Conservation (phyloP, 2,888 invertebrate species). For the Bellardia bayeri region DNA sequence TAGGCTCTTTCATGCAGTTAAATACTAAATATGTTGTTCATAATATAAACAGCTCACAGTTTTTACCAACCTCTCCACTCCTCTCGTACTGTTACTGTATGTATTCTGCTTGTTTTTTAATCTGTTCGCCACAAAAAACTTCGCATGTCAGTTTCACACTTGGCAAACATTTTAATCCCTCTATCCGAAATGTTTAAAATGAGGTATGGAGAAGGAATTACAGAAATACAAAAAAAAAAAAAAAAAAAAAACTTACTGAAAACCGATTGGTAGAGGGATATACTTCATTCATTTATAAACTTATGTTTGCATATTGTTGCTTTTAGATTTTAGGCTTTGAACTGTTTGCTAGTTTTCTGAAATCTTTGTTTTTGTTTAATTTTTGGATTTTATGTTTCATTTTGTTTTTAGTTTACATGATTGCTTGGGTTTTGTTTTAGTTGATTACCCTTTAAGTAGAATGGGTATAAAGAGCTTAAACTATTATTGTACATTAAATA, state of each 20-base stretch:
- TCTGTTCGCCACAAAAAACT: conserved; percentile 36
- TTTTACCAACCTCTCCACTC: background rate
- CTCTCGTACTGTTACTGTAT: conserved; percentile 9
- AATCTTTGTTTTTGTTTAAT: conserved; percentile 8
- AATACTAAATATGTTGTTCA: conserved; percentile 59
- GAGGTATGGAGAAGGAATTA: background rate
- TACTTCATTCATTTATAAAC: conserved; percentile 20
- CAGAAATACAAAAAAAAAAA: background rate
- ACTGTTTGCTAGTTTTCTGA: conserved; percentile 27
- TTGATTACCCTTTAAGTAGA: conserved; percentile 65
- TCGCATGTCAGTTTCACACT: conserved; percentile 75
- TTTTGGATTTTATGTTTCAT: conserved; percentile 6
- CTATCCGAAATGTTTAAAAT: conserved; percentile 38
- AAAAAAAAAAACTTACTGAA: conserved; percentile 4
- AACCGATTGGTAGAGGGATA: conserved; percentile 52
- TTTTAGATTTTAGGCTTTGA: conserved; percentile 40
- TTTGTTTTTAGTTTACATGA: conserved; percentile 19
- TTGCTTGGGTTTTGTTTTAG: conserved; percentile 42
- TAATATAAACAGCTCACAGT: conserved; percentile 60
- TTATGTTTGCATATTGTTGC: background rate
- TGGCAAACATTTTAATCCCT: conserved; percentile 67
- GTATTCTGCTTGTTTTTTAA: conserved; percentile 47
- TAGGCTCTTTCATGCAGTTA: background rate
- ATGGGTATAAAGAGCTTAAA: background rate
- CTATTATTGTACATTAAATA: background rate